Evolutionary conservation across 1,140 invertebrate species (phyloP).

Genomic region (Lamellibrachia luymesi): DNA sequence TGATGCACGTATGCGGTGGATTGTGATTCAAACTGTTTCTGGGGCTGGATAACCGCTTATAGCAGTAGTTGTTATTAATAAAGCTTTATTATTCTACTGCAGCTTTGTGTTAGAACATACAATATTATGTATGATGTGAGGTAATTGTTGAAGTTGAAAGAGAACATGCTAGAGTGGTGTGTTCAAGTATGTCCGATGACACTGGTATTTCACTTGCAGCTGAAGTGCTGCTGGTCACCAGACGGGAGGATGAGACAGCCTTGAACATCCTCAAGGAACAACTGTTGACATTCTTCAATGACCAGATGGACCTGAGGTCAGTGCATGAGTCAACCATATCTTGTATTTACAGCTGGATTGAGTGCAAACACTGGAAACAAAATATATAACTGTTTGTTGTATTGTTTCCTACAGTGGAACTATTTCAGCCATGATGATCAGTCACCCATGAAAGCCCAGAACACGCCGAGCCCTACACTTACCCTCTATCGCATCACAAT

Average conservation of each 20-base stretch:
- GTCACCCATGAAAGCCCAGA: no score
- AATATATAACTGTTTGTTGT: neutral
- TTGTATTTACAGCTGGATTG: no score
- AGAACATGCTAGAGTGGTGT: neutral
- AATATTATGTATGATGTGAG: neutral
- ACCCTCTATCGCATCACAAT: no score
- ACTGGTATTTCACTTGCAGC: constrained; percentile 34
- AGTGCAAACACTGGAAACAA: no score
- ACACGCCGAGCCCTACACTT: no score
- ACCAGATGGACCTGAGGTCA: constrained; percentile 82
- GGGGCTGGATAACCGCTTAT: neutral
- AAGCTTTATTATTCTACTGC: neutral
- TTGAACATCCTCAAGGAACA: constrained; percentile 76
- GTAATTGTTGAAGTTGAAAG: neutral
- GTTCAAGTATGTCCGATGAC: neutral
- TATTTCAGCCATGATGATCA: no score
- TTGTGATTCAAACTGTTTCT: neutral
- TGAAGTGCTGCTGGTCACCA: constrained; percentile 44
- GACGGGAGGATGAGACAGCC: constrained; percentile 32
- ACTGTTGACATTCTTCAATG: constrained; percentile 82
- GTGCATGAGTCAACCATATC: neutral
- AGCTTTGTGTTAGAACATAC: neutral
- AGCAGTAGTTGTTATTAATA: neutral
- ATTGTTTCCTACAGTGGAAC: neutral
- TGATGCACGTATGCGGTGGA: neutral